Evolutionary conservation across 2,113 vertebrate species (phyloP).

Genomic region (Thermophis baileyi): DNA sequence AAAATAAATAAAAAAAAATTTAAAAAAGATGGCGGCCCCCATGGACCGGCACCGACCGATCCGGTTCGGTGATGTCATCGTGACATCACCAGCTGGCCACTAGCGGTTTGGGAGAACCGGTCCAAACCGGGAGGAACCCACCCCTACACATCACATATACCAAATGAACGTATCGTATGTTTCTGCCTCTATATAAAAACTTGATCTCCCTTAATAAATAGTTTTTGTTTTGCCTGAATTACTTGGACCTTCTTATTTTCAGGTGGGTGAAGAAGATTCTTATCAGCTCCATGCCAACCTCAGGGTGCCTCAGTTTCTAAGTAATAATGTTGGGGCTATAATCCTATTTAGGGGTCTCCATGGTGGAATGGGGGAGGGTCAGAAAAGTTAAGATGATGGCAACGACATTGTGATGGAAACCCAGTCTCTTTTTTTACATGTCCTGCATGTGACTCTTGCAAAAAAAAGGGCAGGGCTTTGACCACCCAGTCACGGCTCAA

Average conservation of each 20-base stretch:
- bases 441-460: not conserved
- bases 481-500: not conserved
- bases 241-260: not conserved
- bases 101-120: too few relatives aligned
- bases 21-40: too few relatives aligned
- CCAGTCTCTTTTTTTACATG: not conserved
- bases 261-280: not conserved
- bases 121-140: too few relatives aligned
- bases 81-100: too few relatives aligned
- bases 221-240: not conserved
- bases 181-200: not conserved
- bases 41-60: too few relatives aligned
- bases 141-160: not conserved
- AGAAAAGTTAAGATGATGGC: not conserved
- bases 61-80: too few relatives aligned
- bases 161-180: not conserved
- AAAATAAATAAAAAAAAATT: too few relatives aligned
- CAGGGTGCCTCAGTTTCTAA: not conserved
- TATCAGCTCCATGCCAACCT: not conserved
- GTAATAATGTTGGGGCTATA: not conserved
- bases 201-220: not conserved
- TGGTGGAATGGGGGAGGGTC: not conserved
- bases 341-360: not conserved
- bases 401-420: not conserved
- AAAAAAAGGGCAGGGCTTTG: not conserved